These are phyloP conservation scores for Catharus ustulatus DNA, from an alignment of 2,797 vertebrate species.

Conservation along the genomic window DNA sequence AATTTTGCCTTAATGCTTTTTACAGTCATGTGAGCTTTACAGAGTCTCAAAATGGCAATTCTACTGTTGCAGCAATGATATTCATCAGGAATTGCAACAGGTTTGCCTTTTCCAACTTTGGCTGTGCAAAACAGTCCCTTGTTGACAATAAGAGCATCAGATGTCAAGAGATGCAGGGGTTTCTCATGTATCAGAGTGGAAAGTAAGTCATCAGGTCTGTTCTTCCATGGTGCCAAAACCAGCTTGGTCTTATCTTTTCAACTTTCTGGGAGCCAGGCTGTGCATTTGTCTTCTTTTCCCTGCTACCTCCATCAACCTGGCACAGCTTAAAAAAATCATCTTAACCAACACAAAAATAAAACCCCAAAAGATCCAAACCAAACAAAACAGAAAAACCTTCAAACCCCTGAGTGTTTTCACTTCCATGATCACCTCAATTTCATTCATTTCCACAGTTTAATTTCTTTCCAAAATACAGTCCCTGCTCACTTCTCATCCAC, in stretches of 20 bases:
- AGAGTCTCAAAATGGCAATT: background rate
- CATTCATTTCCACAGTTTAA: background rate
- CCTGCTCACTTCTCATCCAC: background rate
- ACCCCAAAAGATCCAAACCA: accelerated
- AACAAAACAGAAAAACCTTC: accelerated
- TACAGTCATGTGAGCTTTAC: accelerated
- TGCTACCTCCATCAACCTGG: background rate
- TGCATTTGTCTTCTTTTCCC: background rate
- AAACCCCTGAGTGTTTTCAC: background rate
- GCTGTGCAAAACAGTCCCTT: background rate
- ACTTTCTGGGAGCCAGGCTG: background rate
- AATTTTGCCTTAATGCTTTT: background rate
- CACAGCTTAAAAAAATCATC: background rate
- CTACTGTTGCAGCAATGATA: background rate
- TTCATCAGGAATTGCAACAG: background rate
- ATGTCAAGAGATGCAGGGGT: background rate
- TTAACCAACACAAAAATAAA: background rate
- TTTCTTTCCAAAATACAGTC: background rate
- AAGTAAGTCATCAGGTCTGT: background rate
- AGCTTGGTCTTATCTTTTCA: background rate
- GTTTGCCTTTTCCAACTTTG: background rate
- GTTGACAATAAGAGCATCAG: background rate
- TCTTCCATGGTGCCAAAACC: background rate
- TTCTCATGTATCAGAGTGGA: background rate
- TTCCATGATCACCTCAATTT: background rate